These are phyloP conservation scores for Limnephilus auricula DNA, from an alignment of 2,888 invertebrate genomes.

Conservation along the genomic window DNA sequence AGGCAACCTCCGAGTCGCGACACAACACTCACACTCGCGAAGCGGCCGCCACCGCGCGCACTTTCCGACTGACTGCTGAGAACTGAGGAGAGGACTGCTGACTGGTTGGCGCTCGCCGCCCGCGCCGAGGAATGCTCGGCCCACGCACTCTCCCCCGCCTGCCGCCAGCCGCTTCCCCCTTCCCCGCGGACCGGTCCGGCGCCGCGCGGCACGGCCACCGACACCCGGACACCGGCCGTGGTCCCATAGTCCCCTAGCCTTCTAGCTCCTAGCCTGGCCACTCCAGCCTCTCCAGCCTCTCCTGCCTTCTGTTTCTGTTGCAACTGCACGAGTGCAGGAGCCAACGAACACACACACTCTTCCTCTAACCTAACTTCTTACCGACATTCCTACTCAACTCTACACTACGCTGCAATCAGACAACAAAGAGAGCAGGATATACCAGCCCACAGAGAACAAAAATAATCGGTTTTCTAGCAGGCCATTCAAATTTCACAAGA, in stretches of 20 bases:
- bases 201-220: neutral
- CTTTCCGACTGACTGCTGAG: constrained; percentile 72
- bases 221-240: neutral
- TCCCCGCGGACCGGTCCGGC: constrained; percentile 48
- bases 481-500: neutral
- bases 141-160: constrained; percentile 62
- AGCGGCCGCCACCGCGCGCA: constrained; percentile 72
- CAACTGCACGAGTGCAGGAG: neutral
- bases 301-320: neutral
- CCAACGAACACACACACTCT: no score
- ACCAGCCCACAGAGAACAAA: neutral
- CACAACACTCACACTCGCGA: constrained; percentile 66
- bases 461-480: neutral
- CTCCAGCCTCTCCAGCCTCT: neutral
- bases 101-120: constrained; percentile 67
- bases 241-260: neutral
- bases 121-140: constrained; percentile 65
- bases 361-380: no score
- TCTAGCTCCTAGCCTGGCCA: neutral
- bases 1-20: constrained; percentile 56
- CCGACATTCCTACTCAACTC: neutral
- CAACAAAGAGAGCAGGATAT: neutral
- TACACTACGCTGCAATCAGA: neutral
- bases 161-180: constrained; percentile 51
- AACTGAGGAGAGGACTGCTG: constrained; percentile 69